Base-by-base conservation (phyloP, 2,888 invertebrate species). In the Andrena hattorfiana region DNA sequence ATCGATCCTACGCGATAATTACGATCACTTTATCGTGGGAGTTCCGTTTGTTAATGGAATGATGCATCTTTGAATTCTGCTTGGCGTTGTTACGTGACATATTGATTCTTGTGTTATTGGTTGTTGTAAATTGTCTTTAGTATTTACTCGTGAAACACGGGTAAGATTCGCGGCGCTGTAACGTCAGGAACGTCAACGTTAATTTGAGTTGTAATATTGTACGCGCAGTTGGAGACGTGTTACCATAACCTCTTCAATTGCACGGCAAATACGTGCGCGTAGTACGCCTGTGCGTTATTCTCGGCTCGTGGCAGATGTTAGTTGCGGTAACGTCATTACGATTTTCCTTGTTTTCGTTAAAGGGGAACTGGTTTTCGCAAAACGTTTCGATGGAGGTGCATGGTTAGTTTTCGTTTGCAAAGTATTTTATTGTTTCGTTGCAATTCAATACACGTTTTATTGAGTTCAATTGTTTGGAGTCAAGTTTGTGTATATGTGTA, bases 271-370 rank as follows among this genome's bases (percentile, higher is more conserved):
- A 68, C 63, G 13, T 59, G 16, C n/a, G 42, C 49, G 23, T n/a
- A 42, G 35, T 23, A 8, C 16, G 56, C 69, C 48, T 64, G 60
- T 42, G 30, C 49, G 42, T 66, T 73, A 78, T 85, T 84, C 77
- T 71, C 48, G 73, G 77, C 69, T 49, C 70, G 64, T 66, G n/a
- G 75, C 69, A 73, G 81, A 81, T 74, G 88, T 84, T 90, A 89
- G 87, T 90, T 85, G 51, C 77, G 82, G 86, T 90, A 88, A 78
- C 89, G 83, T 82, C 72, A 83, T 88, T 86, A 86, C 81, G 54
- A 67, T 72, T 60, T 23, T 23, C 68, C 16, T 20, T 20, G n/a
- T 1, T 16, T 66, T 77, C 49, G 20, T 60, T 20, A 20, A 13
- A 68, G 35, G 8, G 7, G 6, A 13, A 59, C 32, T 71, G 7